Base-by-base conservation (phyloP, 2,113 vertebrate species). In the Atrichornis clamosus region DNA sequence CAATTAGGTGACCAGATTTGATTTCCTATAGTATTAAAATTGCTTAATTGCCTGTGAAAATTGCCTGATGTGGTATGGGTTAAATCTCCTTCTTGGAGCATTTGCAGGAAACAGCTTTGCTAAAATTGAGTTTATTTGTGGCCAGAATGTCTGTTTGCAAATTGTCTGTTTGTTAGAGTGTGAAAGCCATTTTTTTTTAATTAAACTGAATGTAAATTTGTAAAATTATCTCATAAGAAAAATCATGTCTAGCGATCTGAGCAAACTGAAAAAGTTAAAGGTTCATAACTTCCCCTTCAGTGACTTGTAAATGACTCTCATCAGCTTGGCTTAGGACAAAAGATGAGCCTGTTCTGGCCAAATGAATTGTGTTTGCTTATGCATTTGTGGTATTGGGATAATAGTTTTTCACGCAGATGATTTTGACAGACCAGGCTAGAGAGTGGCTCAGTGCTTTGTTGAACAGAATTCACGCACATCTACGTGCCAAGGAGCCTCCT, bases 1-100 rank as follows among this genome's bases (percentile, higher is more conserved):
- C 81, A 95, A 85, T 96, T 97, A 91, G 63, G 65, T 73, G 83
- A 62, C 62, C n/a, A 39, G 60, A 77, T 87, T 94, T 95, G 55
- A 91, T 96, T 97, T 97, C 87, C 93, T 91, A 32, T 83, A 47
- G 33, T 53, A 85, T 91, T 90, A 93, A 90, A 93, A 83, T 35
- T 30, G 91, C 70, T 83, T 96, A 96, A 95, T 91, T 93, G 94
- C 28, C 81, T 95, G 87, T 95, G 89, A 79, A 96, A 89, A 94
- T 91, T 82, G 78, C 73, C 67, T 94, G 78, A 87, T 87, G 63
- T 67, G 27, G 73, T 72, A 73, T 2, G 39, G 93, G 91, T 96
- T 94, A 95, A 93, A 79, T 85, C 42, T 64, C 49, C 24, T 70
- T 26, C 72, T 89, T 50, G 30, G 55, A 83, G 28, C 74, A 42